These are phyloP conservation scores for Pteria penguin DNA, from an alignment of 2,888 invertebrate genomes.

Conservation along the genomic window DNA sequence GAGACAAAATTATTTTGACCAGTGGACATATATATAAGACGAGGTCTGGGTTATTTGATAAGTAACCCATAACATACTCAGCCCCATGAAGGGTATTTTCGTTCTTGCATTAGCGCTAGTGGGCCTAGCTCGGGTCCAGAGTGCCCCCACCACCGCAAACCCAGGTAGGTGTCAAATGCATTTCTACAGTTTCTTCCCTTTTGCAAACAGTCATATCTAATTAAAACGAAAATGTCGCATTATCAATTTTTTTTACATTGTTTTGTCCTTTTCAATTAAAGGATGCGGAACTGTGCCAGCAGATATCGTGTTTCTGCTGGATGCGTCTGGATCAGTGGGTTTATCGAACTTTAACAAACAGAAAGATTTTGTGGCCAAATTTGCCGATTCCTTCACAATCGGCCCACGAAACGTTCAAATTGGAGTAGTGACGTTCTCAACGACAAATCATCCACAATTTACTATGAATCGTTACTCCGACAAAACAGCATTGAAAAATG, in stretches of 20 bases:
- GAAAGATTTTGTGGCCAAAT: slow-evolving; percentile 64
- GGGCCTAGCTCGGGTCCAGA: slow-evolving; percentile 52
- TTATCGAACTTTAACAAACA: slow-evolving; percentile 63
- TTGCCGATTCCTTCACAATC: slow-evolving; percentile 65
- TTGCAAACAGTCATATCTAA: too few species aligned
- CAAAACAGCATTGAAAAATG: slow-evolving; percentile 54
- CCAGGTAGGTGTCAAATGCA: slow-evolving; percentile 13
- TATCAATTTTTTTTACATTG: too few species aligned
- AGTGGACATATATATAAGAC: slow-evolving; percentile 34
- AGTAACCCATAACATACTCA: background rate
- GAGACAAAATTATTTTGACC: too few species aligned
- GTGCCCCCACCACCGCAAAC: slow-evolving; percentile 55
- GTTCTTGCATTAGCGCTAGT: slow-evolving; percentile 53
- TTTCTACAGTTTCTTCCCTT: background rate
- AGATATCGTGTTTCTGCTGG: slow-evolving; percentile 68
- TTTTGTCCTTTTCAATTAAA: too few species aligned
- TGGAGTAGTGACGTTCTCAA: slow-evolving; percentile 64
- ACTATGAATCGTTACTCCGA: slow-evolving; percentile 58
- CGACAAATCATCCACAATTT: slow-evolving; percentile 61
- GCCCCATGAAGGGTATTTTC: slow-evolving; percentile 34
- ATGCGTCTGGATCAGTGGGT: slow-evolving; percentile 67
- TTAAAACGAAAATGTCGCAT: too few species aligned
- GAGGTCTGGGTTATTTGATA: background rate
- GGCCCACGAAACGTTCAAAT: slow-evolving; percentile 66
- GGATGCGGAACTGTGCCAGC: slow-evolving; percentile 65